These are phyloP conservation scores for Xiphorhynchus erythropygius DNA, from an alignment of 2,797 vertebrate genomes.

Conservation along the genomic window DNA sequence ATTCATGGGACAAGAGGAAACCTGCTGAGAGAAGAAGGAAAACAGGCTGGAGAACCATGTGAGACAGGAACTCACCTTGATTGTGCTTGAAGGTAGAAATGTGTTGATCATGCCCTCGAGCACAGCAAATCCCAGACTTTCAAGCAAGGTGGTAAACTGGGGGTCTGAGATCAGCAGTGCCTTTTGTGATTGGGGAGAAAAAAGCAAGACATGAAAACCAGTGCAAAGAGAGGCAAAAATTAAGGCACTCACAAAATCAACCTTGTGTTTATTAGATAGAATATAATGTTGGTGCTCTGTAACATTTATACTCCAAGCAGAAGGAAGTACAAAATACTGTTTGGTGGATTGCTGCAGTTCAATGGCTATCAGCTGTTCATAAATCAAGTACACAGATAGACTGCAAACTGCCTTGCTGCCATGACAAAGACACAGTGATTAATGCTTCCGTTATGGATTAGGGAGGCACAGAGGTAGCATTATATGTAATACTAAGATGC, in stretches of 20 bases:
- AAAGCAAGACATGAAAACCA: neutral
- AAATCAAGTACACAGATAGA: conserved; percentile 39
- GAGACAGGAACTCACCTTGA: neutral
- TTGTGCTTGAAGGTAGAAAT: neutral
- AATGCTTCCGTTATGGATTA: conserved; percentile 36
- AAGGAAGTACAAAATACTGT: neutral
- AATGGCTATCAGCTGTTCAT: conserved; percentile 48
- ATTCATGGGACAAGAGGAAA: neutral
- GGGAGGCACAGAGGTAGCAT: conserved; percentile 9
- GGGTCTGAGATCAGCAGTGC: neutral
- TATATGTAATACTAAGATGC: neutral
- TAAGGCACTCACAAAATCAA: neutral
- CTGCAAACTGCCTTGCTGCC: conserved; percentile 33
- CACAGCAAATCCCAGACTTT: neutral
- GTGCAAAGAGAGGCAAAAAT: neutral
- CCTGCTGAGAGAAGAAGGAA: neutral
- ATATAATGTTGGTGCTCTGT: neutral
- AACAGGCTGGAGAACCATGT: neutral
- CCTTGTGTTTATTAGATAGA: neutral
- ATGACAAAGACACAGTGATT: conserved; percentile 50
- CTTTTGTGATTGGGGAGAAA: neutral
- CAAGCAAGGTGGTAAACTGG: neutral
- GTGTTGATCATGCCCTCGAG: neutral
- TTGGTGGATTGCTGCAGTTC: conserved; percentile 38
- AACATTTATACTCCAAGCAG: neutral